Evolutionary conservation across 2,888 invertebrate species (phyloP).

Genomic region (Oxystoma pomonae): DNA sequence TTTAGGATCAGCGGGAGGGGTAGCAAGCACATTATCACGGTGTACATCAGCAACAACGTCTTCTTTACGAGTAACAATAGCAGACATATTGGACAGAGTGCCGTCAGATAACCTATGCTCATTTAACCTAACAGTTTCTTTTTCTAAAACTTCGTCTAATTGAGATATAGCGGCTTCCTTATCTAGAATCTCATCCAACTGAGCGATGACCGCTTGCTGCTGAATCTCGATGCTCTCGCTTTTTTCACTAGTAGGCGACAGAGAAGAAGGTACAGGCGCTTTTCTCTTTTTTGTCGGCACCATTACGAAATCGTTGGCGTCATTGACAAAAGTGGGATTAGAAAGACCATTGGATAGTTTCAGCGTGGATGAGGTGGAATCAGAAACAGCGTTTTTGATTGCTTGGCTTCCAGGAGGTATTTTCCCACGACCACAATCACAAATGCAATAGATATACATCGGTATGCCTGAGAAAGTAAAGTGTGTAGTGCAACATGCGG

Average conservation of each 20-base stretch:
- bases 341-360: conserved; percentile 20
- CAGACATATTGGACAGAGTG: conserved; percentile 31
- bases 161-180: conserved; percentile 24
- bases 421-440: conserved; percentile 24
- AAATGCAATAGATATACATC: conserved; percentile 33
- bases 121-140: conserved; percentile 15
- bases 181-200: conserved; percentile 31
- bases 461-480: conserved; percentile 40
- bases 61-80: conserved; percentile 42
- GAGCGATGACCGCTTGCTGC: conserved; percentile 26
- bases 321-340: conserved; percentile 23
- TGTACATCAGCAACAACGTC: conserved; percentile 57
- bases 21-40: conserved; percentile 48
- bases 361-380: background rate
- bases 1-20: conserved; percentile 25
- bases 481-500: conserved; percentile 29
- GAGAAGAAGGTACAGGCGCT: conserved; percentile 16
- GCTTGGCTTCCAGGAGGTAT: conserved; percentile 12
- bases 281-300: conserved; percentile 22
- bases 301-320: conserved; percentile 8
- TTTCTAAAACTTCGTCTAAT: conserved; percentile 17
- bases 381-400: conserved; percentile 15
- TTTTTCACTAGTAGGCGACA: conserved; percentile 18
- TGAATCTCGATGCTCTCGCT: conserved; percentile 23
- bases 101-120: conserved; percentile 34